A percentile compares a stretch with the other conserved stretches of the same genome.
phyloP scores from a whole-genome alignment of 2,797 vertebrate genomes.

The Pseudopleuronectes americanus region DNA sequence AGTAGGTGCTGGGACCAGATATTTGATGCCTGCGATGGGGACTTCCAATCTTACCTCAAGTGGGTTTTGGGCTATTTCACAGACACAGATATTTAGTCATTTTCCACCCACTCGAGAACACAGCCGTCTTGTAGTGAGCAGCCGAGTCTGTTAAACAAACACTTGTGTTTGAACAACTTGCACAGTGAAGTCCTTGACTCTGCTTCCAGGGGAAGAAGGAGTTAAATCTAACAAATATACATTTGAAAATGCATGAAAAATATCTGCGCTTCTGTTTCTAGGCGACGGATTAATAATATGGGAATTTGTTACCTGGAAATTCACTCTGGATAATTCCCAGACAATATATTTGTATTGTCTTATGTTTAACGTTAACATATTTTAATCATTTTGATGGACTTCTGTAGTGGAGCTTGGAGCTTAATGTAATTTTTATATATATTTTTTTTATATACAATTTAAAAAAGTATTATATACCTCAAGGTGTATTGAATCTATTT shows the following conservation, averaged over 20 bases:
- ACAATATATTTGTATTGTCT: slow-evolving; percentile 13
- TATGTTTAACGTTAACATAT: slow-evolving; percentile 29
- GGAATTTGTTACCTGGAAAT: slow-evolving; percentile 76
- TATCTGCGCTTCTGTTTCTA: slow-evolving; percentile 79
- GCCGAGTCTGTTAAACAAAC: slow-evolving; percentile 80
- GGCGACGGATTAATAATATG: slow-evolving; percentile 84
- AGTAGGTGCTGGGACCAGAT: slow-evolving; percentile 62
- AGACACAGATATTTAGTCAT: slow-evolving; percentile 76
- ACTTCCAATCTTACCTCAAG: slow-evolving; percentile 81
- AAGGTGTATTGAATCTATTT: no score
- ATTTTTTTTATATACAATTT: no score
- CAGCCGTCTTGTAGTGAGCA: slow-evolving; percentile 69
- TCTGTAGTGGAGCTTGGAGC: background rate
- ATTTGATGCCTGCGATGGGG: slow-evolving; percentile 72
- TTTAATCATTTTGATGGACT: slow-evolving; percentile 1
- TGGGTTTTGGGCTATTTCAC: slow-evolving; percentile 79
- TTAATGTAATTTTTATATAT: no score
- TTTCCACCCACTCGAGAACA: slow-evolving; percentile 78
- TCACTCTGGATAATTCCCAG: slow-evolving; percentile 39
- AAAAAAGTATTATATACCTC: no score
- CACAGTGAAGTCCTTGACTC: slow-evolving; percentile 67
- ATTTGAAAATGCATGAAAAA: slow-evolving; percentile 61
- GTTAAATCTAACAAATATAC: slow-evolving; percentile 80
- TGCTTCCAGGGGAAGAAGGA: slow-evolving; percentile 72
- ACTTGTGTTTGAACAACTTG: slow-evolving; percentile 73